Base-by-base conservation (phyloP, 2,888 invertebrate species). In the Lepetodrilus schrolli region DNA sequence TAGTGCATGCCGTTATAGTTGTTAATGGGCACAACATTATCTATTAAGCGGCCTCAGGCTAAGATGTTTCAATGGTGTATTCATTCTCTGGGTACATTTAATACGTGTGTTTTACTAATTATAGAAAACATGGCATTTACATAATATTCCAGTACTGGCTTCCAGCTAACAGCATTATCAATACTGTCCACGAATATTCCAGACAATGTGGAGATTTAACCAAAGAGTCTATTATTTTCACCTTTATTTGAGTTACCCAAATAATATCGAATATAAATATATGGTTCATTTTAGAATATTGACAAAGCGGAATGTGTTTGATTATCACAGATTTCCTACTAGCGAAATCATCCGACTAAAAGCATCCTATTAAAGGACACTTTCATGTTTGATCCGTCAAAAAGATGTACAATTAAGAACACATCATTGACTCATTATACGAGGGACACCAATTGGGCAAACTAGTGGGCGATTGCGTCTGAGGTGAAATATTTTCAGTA, bases 51-150 rank as follows among this genome's bases (percentile, higher is more conserved):
- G 58, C 58, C 58, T 34, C 10, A 17, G 58, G 58, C 58, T 17
- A 48, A 13, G 7, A 7, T 58, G 26, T 58, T 58, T 58, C 26
- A 26, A 30, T 30, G 58, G 13, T 17, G 30, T 34, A 58, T 58
- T 58, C 58, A 26, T 30, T 30, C 17, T 17, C 58, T 17, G n/a
- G 58, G 58, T 58, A 58, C 26, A 58, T 17, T 30, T 17, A 34
- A 34, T 58, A 30, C 58, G 34, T 58, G 26, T 58, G 30, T 58
- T 58, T 30, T 58, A 58, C 23, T 30, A 58, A 58, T 58, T 34
- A 58, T 58, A 26, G 17, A 58, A 58, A 58, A 58, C 58, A 58
- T 58, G 58, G 58, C 58, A 30, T 58, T 58, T 58, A 30, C 58
- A 58, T 58, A 58, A 58, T 58, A 30, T 58, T 58, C 30, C 30